Evolutionary conservation across 2,797 vertebrate species (phyloP), one percentile per base, ranked within the genome.

Genomic region (Tapirus indicus): DNA sequence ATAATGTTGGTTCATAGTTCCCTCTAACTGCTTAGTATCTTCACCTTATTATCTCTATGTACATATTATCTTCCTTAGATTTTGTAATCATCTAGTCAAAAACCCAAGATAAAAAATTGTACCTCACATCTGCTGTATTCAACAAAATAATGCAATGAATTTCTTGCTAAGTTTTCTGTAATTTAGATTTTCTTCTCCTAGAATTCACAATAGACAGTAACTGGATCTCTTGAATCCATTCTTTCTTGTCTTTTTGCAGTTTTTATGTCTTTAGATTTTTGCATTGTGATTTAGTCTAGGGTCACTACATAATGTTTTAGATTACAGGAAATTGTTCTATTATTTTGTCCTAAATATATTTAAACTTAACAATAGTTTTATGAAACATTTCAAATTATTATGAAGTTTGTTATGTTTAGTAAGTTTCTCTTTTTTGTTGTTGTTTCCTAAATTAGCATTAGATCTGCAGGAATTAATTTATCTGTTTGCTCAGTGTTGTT

Each of bases 61-160:
- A 54, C 2, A 47, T 52, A 54, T n/a, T 71, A 78, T 71, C 54
- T 68, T 75, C 68, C 27, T 35, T 68, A 75, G 49, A 75, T 66
- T 85, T 88, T 92, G 13, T n/a, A 88, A 85, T 35, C 17, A 91
- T 80, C 54, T 68, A 49, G n/a, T 72, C 6, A 35, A 84, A 94
- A 86, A 38, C 29, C 6, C 69, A 71, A 72, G 4, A 49, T 90
- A 86, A 86, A 54, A 86, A 35, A 35, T 10, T 87, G 3, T 68
- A 47, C 58, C 5, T 66, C 13, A 72, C 56, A 84, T 18, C 14
- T 44, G 8, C 20, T 56, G 35, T 41, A 58, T 38, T 77, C 60
- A 93, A 52, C 18, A 68, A 94, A 44, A 29, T 9, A 85, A 38
- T 88, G 17, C 10, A 72, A 52, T 52, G 23, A 35, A 41, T 72